These are phyloP conservation scores for Probaryconus sp. DNA, from an alignment of 1,140 invertebrate genomes.

Conservation along the genomic window DNA sequence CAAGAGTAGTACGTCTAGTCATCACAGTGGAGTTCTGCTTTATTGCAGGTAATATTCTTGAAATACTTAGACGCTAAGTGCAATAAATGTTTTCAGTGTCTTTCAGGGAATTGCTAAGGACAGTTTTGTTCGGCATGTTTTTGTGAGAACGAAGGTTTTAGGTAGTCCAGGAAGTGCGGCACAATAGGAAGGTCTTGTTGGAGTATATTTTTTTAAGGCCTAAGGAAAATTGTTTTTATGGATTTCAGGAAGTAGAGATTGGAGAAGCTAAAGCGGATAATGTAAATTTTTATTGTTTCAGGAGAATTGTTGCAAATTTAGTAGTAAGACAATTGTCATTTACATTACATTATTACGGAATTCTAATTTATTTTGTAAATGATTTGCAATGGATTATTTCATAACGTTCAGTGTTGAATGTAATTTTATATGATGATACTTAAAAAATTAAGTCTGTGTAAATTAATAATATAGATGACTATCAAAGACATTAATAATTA, in stretches of 20 bases:
- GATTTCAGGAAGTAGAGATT: slow-evolving; percentile 20
- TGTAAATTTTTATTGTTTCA: too few species aligned
- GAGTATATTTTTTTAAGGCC: slow-evolving; percentile 10
- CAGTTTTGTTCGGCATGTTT: slow-evolving; percentile 16
- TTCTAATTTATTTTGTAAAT: too few species aligned
- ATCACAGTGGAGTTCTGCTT: slow-evolving; percentile 77
- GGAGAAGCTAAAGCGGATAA: too few species aligned
- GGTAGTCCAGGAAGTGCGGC: slow-evolving; percentile 13
- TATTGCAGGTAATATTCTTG: slow-evolving; percentile 70
- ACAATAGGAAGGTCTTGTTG: slow-evolving; percentile 36
- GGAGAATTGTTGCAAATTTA: too few species aligned
- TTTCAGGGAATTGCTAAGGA: slow-evolving; percentile 19
- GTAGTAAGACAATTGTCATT: too few species aligned
- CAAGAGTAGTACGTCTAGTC: slow-evolving; percentile 67
- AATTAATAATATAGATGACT: too few species aligned
- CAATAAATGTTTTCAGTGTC: slow-evolving; percentile 19
- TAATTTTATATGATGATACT: too few species aligned
- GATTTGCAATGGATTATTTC: too few species aligned
- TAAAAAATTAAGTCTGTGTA: too few species aligned
- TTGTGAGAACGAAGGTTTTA: slow-evolving; percentile 14
- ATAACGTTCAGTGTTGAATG: too few species aligned
- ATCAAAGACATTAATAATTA: too few species aligned
- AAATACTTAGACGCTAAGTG: slow-evolving; percentile 14
- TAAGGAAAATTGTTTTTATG: slow-evolving; percentile 5
- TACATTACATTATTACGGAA: too few species aligned